Conservation (phyloP, 2,888 invertebrate species). For the Cheilosia pagana region DNA sequence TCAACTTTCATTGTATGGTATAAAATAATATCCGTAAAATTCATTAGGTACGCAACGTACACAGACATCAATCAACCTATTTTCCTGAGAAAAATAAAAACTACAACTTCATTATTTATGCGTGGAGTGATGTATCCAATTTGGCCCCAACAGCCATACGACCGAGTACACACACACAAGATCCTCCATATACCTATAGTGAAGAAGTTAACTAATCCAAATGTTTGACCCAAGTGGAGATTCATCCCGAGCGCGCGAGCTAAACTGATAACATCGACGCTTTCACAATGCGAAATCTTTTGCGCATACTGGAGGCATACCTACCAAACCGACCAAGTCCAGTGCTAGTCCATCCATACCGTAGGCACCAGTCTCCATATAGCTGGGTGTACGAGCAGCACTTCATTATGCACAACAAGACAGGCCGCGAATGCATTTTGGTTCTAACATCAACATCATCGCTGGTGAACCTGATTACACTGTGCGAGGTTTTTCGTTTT, state of each 20-base stretch:
- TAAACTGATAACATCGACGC: slow-evolving; percentile 69
- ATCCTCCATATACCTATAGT: neutral
- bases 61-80: slow-evolving; percentile 10
- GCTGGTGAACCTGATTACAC: slow-evolving; percentile 60
- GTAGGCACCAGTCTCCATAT: neutral
- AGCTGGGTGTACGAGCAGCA: slow-evolving; percentile 36
- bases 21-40: slow-evolving; percentile 3
- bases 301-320: slow-evolving; percentile 7
- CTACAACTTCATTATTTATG: slow-evolving; percentile 5
- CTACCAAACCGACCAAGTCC: neutral
- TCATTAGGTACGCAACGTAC: neutral
- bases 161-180: neutral
- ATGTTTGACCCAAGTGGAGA: slow-evolving; percentile 51
- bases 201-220: slow-evolving; percentile 45
- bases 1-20: neutral
- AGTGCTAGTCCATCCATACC: slow-evolving; percentile 10
- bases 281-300: slow-evolving; percentile 66
- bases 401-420: slow-evolving; percentile 73
- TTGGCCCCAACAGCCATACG: slow-evolving; percentile 12
- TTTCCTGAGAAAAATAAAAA: neutral
- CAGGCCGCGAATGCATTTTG: slow-evolving; percentile 70
- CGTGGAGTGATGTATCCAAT: slow-evolving; percentile 21
- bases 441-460: slow-evolving; percentile 73
- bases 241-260: slow-evolving; percentile 40
- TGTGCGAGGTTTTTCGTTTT: slow-evolving; percentile 7